Evolutionary conservation across 1,140 invertebrate species (phyloP).

Genomic region (Gryon sp.): DNA sequence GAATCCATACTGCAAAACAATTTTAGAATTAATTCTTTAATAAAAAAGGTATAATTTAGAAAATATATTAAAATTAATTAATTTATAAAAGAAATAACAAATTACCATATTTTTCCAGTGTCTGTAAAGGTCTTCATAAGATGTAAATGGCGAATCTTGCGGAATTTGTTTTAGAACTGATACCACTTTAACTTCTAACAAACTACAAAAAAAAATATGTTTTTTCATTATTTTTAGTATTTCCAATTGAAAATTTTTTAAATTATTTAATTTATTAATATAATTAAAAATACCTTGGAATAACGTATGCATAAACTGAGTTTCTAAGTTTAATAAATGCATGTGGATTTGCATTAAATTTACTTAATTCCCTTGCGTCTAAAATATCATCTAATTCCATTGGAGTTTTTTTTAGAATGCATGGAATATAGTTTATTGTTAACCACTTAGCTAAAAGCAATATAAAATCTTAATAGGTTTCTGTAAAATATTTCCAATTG

Average conservation of each 20-base stretch:
- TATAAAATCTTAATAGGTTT: no score
- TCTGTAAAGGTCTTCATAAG: conserved; percentile 60
- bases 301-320: conserved; percentile 7
- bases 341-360: conserved; percentile 1
- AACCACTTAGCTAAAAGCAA: no score
- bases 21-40: no score
- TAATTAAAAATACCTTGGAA: conserved; percentile 18
- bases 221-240: not conserved
- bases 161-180: conserved; percentile 61
- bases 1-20: conserved; percentile 64
- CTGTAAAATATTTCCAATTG: no score
- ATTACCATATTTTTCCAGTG: conserved; percentile 71
- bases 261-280: not conserved
- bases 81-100: not conserved
- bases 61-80: not conserved
- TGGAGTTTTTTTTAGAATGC: no score
- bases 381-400: conserved; percentile 60
- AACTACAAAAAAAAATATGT: conserved; percentile 2
- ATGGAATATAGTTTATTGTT: no score
- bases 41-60: conserved; percentile 1
- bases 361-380: not conserved
- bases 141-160: conserved; percentile 47
- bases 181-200: conserved; percentile 43
- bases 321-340: not conserved
- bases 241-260: conserved; percentile 1